Evolutionary conservation across 2,113 vertebrate genomes (phyloP), one percentile per base, ranked within the genome.

Genomic region (Spea bombifrons): DNA sequence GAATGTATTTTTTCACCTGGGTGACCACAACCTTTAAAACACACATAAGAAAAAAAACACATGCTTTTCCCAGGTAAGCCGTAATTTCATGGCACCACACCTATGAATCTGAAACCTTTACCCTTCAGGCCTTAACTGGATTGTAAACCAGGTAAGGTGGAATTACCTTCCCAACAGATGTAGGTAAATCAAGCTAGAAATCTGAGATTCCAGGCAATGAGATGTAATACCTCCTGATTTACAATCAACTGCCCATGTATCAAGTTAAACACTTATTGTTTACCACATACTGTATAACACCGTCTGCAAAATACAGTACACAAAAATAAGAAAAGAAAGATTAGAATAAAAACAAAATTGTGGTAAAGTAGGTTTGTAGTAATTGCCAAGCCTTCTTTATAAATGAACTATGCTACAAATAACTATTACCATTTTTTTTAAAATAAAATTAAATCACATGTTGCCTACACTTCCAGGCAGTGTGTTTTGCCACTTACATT

Each of bases 91-190:
- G 57, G 30, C 52, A 74, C 78, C 78, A 74, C 78, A 80, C 78
- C 78, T 80, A 61, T 68, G 65, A 74, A 80, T 68, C 78, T 80
- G 78, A 80, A 80, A 80, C 78, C 78, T 74, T 74, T 74, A 80
- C 71, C 78, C 78, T 80, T 74, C 64, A 80, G 78, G 78, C 78
- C 53, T 10, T 68, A 49, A 15, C 52, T 68, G 52, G 64, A 5
- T 68, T 74, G 78, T 74, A 65, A 74, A 74, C 64, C 52, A 49
- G 46, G 78, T 53, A 50, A 49, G 72, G 78, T 61, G 71, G 78
- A 74, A 74, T 80, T 80, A 80, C 78, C 46, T 66, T 71, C 64
- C 45, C 13, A 74, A 66, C 78, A 80, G 77, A 80, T 73, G 77
- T 59, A 73, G 50, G 64, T 47, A 80, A 80, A 74, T 73, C 71